Percentiles rank a stretch among this genome's conserved stretches.
Conservation (phyloP, 2,797 vertebrate genomes). For the Tenualosa thibaudeaui region DNA sequence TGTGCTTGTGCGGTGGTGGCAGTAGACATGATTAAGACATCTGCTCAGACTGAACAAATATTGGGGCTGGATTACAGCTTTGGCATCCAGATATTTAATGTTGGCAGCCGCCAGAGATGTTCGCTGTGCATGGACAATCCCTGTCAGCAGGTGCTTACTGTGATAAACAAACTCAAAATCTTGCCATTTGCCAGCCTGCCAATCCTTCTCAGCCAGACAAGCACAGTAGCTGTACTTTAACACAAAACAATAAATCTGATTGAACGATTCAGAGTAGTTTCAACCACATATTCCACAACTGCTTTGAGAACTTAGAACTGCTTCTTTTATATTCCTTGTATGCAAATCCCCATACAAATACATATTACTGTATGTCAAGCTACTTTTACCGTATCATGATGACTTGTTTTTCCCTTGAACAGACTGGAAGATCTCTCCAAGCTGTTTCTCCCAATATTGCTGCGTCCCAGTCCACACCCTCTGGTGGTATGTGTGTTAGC, state of each 20-base stretch:
- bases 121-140: neutral
- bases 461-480: slow-evolving; percentile 52
- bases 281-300: no score
- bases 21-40: neutral
- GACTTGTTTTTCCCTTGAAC: slow-evolving; percentile 32
- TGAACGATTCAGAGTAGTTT: neutral
- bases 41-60: slow-evolving; percentile 3
- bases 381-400: neutral
- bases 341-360: neutral
- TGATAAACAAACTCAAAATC: slow-evolving; percentile 6
- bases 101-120: neutral
- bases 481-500: slow-evolving; percentile 69
- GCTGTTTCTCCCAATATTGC: slow-evolving; percentile 67
- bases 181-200: neutral
- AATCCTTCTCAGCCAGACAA: slow-evolving; percentile 1
- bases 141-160: slow-evolving; percentile 9
- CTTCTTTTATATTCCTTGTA: no score
- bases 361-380: neutral
- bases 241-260: neutral
- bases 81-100: slow-evolving; percentile 10
- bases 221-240: neutral
- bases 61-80: neutral
- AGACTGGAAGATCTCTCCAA: slow-evolving; percentile 66
- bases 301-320: no score
- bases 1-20: neutral